Base-by-base conservation (phyloP, 2,797 vertebrate species). In the Tinamus major region DNA sequence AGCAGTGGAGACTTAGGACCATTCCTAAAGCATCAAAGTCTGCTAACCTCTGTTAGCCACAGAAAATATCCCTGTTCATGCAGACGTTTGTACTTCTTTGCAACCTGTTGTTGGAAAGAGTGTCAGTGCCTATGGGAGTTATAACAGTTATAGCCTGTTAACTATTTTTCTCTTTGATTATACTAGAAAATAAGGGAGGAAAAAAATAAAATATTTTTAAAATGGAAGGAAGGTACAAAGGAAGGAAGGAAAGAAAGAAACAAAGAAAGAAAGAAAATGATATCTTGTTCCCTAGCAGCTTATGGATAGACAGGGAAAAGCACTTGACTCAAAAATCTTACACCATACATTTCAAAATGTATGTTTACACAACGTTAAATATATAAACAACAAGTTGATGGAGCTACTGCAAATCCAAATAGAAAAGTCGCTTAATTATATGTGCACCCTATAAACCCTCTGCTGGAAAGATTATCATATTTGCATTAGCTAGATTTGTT, bases 401-500 rank as follows among this genome's bases (percentile, higher is more conserved):
- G 85, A 95, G 89, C 87, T 96, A 92, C 87, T 93, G 89, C 70
- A 93, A 95, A 95, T 88, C 70, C 92, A 96, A 95, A 96, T 85
- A 93, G 93, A 93, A 85, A 94, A 94, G 92, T 92, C 77, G 77
- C 85, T 95, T 95, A 94, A 96, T 95, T 96, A 90, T 95, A 96
- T 91, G 94, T 95, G 96, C 74, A 93, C 89, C 96, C 94, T 94
- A 93, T 95, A 96, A 95, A 91, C 89, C 81, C 3, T 0, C 64
- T 88, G 83, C 91, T 88, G 83, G 87, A 88, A 95, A 95, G 94
- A 95, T 96, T 96, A 96, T 93, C 85, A 84, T 95, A 93, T 95
- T 95, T 96, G 91, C 89, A 94, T 86, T 96, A 95, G 89, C 89
- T 94, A 92, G 89, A 95, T 95, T 95, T 96, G 92, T 92, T 96